Evolutionary conservation across 2,113 vertebrate genomes (phyloP), one percentile per base, ranked within the genome.

Genomic region (Cyanocitta stelleri): DNA sequence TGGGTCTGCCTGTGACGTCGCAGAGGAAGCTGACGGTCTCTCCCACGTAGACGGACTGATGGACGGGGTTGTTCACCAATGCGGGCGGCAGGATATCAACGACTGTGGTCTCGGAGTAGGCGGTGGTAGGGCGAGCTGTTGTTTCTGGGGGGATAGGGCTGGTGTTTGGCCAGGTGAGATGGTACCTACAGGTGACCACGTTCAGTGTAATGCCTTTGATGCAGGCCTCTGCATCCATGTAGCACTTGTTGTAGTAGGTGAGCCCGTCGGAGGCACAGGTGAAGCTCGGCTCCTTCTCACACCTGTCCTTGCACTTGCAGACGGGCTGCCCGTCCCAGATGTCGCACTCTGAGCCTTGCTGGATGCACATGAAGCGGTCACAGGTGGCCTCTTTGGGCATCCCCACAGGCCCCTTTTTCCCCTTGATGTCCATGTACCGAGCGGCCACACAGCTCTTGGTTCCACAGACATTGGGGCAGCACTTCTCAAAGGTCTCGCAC

Each of bases 201-300:
- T 98, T 98, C 73, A 99, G 97, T 0, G 98, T 98, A 85, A 99
- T 98, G 86, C 99, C 99, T 69, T 99, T 99, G 92, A 98, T 98
- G 87, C 99, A 99, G 15, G 99, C 99, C 96, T 99, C 99, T 0
- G 99, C 99, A 3, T 99, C 99, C 99, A 99, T 99, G 98, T 99
- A 99, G 96, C 99, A 99, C 93, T 98, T 99, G 96, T 99, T 99
- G 96, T 99, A 99, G 97, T 99, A 99, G 46, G 99, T 99, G 98
- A 99, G 98, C 64, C 99, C 99, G 0, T 99, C 99, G 0, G 99
- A 99, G 59, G 99, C 99, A 1, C 99, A 99, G 74, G 99, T 99
- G 87, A 99, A 99, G 89, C 98, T 98, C 0, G 99, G 99, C 94
- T 99, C 99, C 86, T 98, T 98, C 98, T 99, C 99, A 9, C 99